Conservation (phyloP, 1,140 invertebrate species). For the Telenomus remus region DNA sequence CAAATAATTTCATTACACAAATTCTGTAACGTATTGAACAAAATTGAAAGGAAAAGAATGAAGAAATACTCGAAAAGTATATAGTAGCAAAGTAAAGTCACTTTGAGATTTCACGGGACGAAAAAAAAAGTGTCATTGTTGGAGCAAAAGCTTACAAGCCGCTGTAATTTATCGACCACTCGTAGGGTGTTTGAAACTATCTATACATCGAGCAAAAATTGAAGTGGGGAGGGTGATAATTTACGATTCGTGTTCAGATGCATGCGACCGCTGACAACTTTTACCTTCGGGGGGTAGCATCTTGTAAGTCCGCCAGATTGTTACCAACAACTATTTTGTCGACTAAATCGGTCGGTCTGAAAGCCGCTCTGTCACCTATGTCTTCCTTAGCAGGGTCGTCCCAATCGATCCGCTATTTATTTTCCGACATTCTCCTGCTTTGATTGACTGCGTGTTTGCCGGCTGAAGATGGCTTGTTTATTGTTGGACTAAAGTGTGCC, state of each 20-base stretch:
- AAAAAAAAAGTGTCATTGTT: conserved; percentile 38
- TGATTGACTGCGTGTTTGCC: conserved; percentile 40
- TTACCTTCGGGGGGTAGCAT: conserved; percentile 39
- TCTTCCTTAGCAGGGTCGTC: conserved; percentile 18
- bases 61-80: conserved; percentile 17
- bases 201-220: conserved; percentile 33
- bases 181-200: conserved; percentile 39
- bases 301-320: conserved; percentile 44
- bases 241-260: conserved; percentile 67
- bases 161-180: conserved; percentile 44
- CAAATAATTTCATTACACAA: too few relatives aligned
- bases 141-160: conserved; percentile 9
- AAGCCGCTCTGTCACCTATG: conserved; percentile 33
- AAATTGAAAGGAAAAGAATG: not conserved
- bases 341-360: conserved; percentile 35
- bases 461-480: conserved; percentile 36
- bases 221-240: conserved; percentile 54
- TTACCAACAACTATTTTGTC: conserved; percentile 28
- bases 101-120: conserved; percentile 13
- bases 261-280: conserved; percentile 61
- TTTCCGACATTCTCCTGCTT: conserved; percentile 8
- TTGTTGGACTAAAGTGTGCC: conserved; percentile 32
- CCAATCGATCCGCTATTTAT: conserved; percentile 20
- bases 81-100: conserved; percentile 16
- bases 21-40: too few relatives aligned